Evolutionary conservation across 2,113 vertebrate genomes (phyloP), one percentile per base, ranked within the genome.

Genomic region (Colistium nudipinnis): DNA sequence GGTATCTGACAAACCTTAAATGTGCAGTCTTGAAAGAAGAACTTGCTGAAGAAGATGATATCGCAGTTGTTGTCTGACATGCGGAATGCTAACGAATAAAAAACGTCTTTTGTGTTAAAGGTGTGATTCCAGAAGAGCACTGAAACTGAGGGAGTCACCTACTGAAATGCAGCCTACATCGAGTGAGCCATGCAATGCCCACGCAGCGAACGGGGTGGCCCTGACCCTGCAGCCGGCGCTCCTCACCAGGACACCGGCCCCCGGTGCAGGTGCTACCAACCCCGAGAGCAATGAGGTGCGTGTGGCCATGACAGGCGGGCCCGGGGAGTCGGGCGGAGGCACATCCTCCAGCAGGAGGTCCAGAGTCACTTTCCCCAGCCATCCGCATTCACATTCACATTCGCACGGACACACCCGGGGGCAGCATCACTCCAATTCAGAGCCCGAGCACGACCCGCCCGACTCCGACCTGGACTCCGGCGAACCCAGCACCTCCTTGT

Each of bases 401-500:
- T 67, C 82, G 7, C 88, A 85, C 0, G 44, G 60, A 22, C 93
- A 93, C 0, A 59, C 43, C 25, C 86, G 74, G 38, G 65, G 24
- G 2, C 90, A 73, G 35, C 81, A 83, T 51, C 93, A 93, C 38
- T 74, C 81, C 7, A 91, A 77, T 1, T 36, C 69, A 0, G 92
- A 95, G 54, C 76, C 85, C 0, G 93, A 82, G 8, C 82, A 64
- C 0, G 92, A 94, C 1, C 84, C 92, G 0, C 28, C 70, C 0
- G 39, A 90, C 12, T 9, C 80, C 0, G 95, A 97, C 4, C 3
- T 59, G 5, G 93, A 94, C 47, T 78, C 88, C 0, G 95, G 95
- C 66, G 97, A 99, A 59, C 89, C 94, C 36, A 68, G 89, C 65
- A 81, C 90, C 57, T 96, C 96, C 6, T 74, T 98, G 25, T 95